Base-by-base conservation (phyloP, 2,113 vertebrate genomes). In the Amblyopsis rosae region DNA sequence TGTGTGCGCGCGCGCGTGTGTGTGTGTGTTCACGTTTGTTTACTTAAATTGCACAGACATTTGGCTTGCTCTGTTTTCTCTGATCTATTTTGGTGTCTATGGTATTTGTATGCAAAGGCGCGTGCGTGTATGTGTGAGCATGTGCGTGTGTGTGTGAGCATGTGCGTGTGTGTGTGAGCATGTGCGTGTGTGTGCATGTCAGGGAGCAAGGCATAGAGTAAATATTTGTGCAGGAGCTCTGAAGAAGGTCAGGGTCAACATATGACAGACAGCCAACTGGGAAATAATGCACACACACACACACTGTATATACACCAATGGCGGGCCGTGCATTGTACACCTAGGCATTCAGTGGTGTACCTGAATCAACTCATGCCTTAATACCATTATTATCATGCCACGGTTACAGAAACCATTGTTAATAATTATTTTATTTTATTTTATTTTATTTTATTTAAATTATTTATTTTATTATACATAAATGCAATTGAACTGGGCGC, bases 221-320 rank as follows among this genome's bases (percentile, higher is more conserved):
- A 90, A 91, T 91, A 89, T 91, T 91, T 90, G 86, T 80, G 87
- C 86, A 90, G 85, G 85, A 87, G 87, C 85, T 87, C 88, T 82
- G 73, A 73, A 82, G 83, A 88, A 91, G 88, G 90, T 91, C 88
- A 89, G 90, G 88, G 90, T 91, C 90, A 91, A 87, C 64, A 59
- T 82, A 88, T 90, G 88, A 91, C 87, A 89, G 90, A 89, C 90
- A 81, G 83, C 78, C 86, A 75, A 71, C 67, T 83, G 87, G 86
- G 90, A 89, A 88, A 90, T 86, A 85, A 86, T 67, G 84, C 77
- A 76, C 82, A 35, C 26, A 16, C n/a, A 16, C 10, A 19, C 53
- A 48, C 7, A 19, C 54, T n/a, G n/a, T 58, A 16, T 49, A 15
- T 26, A 47, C 13, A 47, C 15, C 49, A 53, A 26, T 26, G 26